Evolutionary conservation across 2,113 vertebrate genomes (phyloP).

Genomic region (Nicator chloris): DNA sequence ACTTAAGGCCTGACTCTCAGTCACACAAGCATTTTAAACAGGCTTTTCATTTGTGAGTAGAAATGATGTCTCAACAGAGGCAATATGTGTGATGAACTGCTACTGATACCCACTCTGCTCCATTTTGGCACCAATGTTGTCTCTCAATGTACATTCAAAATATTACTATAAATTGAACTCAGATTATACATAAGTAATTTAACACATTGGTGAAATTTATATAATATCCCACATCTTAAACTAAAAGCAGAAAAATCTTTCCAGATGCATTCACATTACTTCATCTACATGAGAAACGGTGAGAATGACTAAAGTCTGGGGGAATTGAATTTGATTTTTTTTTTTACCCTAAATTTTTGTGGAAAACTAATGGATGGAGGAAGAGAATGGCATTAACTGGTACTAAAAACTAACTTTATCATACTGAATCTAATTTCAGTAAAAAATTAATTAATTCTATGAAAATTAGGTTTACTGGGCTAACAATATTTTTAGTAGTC

Average conservation of each 20-base stretch:
- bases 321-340: not conserved
- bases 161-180: not conserved
- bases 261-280: not conserved
- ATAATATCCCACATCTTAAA: not conserved
- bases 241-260: not conserved
- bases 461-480: not conserved
- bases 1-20: not conserved
- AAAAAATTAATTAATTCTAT: not conserved
- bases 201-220: not conserved
- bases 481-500: not conserved
- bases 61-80: not conserved
- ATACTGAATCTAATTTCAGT: not conserved
- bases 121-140: not conserved
- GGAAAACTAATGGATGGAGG: not conserved
- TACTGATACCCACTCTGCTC: not conserved
- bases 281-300: not conserved
- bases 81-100: not conserved
- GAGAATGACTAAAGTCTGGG: not conserved
- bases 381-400: not conserved
- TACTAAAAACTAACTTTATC: not conserved
- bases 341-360: not conserved
- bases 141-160: not conserved
- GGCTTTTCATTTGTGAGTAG: not conserved
- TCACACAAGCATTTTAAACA: not conserved
- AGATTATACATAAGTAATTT: not conserved